phyloP scores from a whole-genome alignment of 2,113 vertebrate genomes.

The Platysteira castanea region DNA sequence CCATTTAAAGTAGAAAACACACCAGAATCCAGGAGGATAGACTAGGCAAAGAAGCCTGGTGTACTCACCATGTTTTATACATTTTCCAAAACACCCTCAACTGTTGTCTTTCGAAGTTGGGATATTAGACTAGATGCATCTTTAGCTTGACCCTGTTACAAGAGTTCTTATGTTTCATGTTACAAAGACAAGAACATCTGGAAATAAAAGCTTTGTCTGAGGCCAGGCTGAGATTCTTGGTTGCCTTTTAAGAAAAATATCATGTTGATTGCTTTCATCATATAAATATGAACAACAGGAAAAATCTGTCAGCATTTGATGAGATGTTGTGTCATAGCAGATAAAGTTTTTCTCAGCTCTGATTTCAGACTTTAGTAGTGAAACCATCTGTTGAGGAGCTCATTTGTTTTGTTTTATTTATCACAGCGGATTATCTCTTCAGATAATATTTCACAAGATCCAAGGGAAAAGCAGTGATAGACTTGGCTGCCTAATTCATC shows the following conservation, averaged over 20 bases:
- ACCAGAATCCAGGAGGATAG: not conserved
- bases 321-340: conserved; percentile 66
- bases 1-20: not conserved
- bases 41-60: not conserved
- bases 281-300: conserved; percentile 68
- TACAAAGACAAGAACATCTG: conserved; percentile 27
- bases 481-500: not conserved
- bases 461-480: not conserved
- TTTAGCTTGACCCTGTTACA: not conserved
- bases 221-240: conserved; percentile 24
- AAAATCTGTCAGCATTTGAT: conserved; percentile 67
- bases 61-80: not conserved
- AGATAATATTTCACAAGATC: conserved; percentile 27
- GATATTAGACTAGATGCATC: not conserved
- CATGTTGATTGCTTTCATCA: conserved; percentile 67
- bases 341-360: conserved; percentile 67
- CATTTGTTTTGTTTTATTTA: conserved; percentile 47
- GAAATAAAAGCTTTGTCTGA: conserved; percentile 46
- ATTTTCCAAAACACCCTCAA: not conserved
- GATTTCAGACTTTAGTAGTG: conserved; percentile 51
- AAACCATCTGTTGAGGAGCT: conserved; percentile 53
- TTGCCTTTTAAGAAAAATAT: conserved; percentile 15
- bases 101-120: not conserved
- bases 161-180: conserved; percentile 14
- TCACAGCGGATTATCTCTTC: conserved; percentile 7